Percentiles rank a stretch among this genome's conserved stretches.
Conservation (phyloP, 2,888 invertebrate species). For the Drosophila neonasuta region DNA sequence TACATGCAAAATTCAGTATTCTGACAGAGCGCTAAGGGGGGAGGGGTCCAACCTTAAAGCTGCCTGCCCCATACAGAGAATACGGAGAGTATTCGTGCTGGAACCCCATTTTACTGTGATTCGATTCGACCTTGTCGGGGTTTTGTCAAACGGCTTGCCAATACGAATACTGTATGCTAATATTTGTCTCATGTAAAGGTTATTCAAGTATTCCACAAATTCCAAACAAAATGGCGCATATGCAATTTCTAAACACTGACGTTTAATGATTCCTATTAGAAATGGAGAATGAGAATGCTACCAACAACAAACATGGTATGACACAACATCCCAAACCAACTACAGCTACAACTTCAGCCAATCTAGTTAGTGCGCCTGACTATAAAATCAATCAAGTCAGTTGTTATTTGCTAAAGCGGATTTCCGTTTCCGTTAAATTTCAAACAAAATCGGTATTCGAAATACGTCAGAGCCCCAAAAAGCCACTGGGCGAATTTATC, state of each 20-base stretch:
- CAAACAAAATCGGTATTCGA: conserved; percentile 5
- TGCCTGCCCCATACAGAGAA: conserved; percentile 22
- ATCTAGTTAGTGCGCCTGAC: neutral
- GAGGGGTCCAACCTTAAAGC: conserved; percentile 36
- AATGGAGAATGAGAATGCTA: neutral
- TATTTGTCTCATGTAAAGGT: conserved; percentile 29
- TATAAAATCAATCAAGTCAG: conserved; percentile 10
- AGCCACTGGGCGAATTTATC: neutral
- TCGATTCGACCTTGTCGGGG: conserved; percentile 71
- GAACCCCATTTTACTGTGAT: conserved; percentile 71
- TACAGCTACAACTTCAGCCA: neutral
- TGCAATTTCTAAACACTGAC: conserved; percentile 25
- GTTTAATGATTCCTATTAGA: conserved; percentile 13
- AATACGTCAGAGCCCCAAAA: conserved; percentile 5
- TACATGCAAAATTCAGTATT: conserved; percentile 18
- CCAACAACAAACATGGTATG: conserved; percentile 7
- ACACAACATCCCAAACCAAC: neutral
- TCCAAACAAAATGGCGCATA: conserved; percentile 25
- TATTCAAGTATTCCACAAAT: conserved; percentile 10
- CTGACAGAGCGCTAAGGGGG: conserved; percentile 21
- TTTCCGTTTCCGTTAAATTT: conserved; percentile 18
- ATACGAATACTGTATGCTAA: conserved; percentile 40
- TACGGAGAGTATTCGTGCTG: conserved; percentile 61
- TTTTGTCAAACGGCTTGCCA: conserved; percentile 63
- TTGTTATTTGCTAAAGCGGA: conserved; percentile 18